Base-by-base conservation (phyloP, 2,797 vertebrate species). In the Uromys caudimaculatus region DNA sequence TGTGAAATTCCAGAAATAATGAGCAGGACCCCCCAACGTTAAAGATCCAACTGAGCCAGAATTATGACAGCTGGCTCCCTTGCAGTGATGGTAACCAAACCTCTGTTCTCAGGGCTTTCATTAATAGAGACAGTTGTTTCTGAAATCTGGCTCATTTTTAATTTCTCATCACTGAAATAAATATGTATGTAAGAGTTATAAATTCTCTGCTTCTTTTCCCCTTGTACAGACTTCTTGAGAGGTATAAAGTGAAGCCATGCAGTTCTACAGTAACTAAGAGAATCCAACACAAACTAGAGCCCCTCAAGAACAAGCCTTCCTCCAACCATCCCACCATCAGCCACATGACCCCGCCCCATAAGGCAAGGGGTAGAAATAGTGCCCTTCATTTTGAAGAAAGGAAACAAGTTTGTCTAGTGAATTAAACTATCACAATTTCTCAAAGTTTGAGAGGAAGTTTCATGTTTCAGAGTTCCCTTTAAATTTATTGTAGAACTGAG, bases 1-100 rank as follows among this genome's bases (percentile, higher is more conserved):
- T 85, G 67, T 89, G 88, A 24, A 94, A 96, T 97, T 97, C 95
- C 91, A 93, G 89, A 97, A 79, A 91, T 91, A 95, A 97, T 97
- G 90, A 97, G 79, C 69, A 84, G 60, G 95, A 96, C 86, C 96
- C 95, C 82, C 94, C 75, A 76, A 95, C 75, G 86, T 91, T 89
- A 89, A 92, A 96, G 71, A 84, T 76, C 79, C 78, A 84, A 44
- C 29, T 75, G 86, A 96, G 89, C 29, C 71, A 84, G 47, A 84
- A 92, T 97, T 94, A 85, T 91, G 89, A 97, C 79, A 96, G 89
- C 90, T 96, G 89, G 82, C 16, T 81, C 90, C 82, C 83, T 85
- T 94, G 75, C 73, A 91, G 89, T 27, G 56, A 95, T 41, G 32
- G 83, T 24, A 96, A 96, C 79, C 86, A 90, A 96, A 91, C 4